Conservation (phyloP, 2,888 invertebrate species). For the Nezara viridula region DNA sequence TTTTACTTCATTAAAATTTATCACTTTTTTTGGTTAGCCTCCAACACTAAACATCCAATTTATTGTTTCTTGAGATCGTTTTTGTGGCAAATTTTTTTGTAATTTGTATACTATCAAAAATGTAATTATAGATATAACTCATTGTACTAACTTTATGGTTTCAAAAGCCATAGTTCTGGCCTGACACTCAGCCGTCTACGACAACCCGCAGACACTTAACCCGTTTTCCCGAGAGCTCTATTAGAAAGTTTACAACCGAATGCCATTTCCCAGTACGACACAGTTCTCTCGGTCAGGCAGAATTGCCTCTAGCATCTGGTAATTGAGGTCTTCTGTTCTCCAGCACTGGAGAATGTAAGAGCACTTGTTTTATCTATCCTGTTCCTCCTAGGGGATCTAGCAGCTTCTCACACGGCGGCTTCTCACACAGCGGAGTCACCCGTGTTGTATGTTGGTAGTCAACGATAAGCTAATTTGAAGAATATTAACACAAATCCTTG, state of each 20-base stretch:
- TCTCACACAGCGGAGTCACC: too few species aligned
- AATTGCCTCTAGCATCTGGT: constrained; percentile 35
- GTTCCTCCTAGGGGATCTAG: neutral
- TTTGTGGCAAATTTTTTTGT: too few species aligned
- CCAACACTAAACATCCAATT: too few species aligned
- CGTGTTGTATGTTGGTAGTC: too few species aligned
- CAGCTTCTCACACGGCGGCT: neutral
- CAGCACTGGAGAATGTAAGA: neutral
- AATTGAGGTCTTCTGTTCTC: constrained; percentile 36
- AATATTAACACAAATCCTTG: too few species aligned
- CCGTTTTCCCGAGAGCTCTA: constrained; percentile 17
- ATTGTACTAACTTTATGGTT: neutral
- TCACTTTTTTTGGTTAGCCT: too few species aligned
- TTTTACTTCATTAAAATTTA: too few species aligned
- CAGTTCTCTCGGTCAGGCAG: constrained; percentile 23
- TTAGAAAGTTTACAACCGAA: constrained; percentile 43
- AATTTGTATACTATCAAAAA: too few species aligned
- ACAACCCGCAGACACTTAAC: constrained; percentile 5
- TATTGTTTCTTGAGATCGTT: too few species aligned
- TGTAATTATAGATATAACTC: neutral
- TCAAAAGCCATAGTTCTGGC: neutral
- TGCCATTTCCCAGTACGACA: neutral
- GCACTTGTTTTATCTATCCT: neutral
- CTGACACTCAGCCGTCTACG: neutral
- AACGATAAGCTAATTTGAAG: too few species aligned